These are phyloP conservation scores for Chironomus striatipennis DNA, from an alignment of 1,140 invertebrate genomes.

Conservation along the genomic window DNA sequence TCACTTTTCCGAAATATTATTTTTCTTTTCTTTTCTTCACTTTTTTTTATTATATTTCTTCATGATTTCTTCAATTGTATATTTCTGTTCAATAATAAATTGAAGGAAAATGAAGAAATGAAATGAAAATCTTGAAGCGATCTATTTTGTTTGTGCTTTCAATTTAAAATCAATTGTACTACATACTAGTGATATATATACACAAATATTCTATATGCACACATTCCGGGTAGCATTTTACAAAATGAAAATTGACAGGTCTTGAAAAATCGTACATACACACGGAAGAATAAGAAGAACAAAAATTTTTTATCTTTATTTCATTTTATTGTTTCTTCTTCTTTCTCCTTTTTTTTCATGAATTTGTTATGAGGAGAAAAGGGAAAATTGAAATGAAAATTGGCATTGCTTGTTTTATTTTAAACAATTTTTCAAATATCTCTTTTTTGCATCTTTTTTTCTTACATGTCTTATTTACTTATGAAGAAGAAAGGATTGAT, in stretches of 20 bases:
- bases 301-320: background rate
- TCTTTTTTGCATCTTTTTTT: background rate
- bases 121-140: too few species aligned
- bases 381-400: conserved; percentile 1
- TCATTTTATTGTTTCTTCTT: background rate
- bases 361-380: background rate
- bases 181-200: background rate
- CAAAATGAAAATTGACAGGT: conserved; percentile 11
- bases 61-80: too few species aligned
- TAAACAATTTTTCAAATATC: background rate
- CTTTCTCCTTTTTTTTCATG: too few species aligned
- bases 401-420: conserved; percentile 12
- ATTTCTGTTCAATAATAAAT: too few species aligned
- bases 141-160: too few species aligned
- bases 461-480: background rate
- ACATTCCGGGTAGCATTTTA: background rate
- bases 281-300: background rate
- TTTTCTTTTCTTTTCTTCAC: too few species aligned
- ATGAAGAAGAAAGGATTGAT: background rate
- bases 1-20: too few species aligned
- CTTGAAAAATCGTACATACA: background rate
- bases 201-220: background rate
- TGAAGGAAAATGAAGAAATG: too few species aligned
- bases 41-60: too few species aligned
- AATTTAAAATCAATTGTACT: too few species aligned